These are phyloP conservation scores for Cryptosula pallasiana DNA, from an alignment of 2,888 invertebrate species.

Conservation along the genomic window DNA sequence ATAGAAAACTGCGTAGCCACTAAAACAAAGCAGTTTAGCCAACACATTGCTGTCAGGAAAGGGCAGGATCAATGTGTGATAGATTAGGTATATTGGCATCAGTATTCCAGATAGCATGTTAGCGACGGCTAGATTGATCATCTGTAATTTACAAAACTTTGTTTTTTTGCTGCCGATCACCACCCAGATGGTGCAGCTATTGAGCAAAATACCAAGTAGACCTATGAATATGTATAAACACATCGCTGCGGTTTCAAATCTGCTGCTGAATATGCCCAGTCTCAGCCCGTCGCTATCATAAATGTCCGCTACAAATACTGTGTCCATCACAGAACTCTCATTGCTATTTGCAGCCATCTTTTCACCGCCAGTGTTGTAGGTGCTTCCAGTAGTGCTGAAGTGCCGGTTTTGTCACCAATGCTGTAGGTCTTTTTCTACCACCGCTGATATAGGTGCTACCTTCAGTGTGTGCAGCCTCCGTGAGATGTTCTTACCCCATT, in stretches of 20 bases:
- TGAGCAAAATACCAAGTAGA: not conserved
- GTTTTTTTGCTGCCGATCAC: not conserved
- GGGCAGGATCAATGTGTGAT: constrained; percentile 1
- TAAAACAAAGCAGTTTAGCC: not conserved
- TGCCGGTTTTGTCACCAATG: too few species aligned
- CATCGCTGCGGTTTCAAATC: not conserved
- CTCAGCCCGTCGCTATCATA: not conserved
- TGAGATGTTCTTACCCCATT: too few species aligned
- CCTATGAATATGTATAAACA: not conserved
- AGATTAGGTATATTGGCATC: not conserved
- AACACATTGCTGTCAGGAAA: not conserved
- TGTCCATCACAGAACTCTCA: too few species aligned
- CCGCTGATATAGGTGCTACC: too few species aligned
- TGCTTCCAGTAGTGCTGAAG: too few species aligned
- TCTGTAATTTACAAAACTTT: not conserved
- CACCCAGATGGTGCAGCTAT: not conserved
- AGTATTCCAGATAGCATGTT: not conserved
- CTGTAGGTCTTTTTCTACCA: too few species aligned
- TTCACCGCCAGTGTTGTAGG: too few species aligned
- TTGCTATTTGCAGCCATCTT: too few species aligned
- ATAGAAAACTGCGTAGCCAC: not conserved
- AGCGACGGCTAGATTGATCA: constrained; percentile 1
- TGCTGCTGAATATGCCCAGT: not conserved
- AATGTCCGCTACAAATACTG: too few species aligned
- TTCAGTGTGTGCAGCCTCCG: too few species aligned